A percentile compares a stretch with the other conserved stretches of the same genome.
phyloP scores from a whole-genome alignment of 2,113 vertebrate species.

The Silurus meridionalis region DNA sequence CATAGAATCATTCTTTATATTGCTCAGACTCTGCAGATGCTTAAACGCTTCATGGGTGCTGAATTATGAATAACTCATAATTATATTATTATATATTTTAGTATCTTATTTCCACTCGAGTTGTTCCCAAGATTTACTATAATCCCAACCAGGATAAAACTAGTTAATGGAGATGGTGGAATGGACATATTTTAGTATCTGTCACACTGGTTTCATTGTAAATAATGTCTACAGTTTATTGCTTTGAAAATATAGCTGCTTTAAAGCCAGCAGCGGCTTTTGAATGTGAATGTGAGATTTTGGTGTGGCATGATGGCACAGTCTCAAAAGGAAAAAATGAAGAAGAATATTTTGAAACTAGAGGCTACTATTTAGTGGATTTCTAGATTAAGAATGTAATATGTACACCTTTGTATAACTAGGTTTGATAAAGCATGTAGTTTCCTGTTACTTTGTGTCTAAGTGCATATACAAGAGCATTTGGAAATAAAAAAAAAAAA shows the following conservation, averaged over 20 bases:
- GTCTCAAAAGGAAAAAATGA: not conserved
- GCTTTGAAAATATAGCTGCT: not conserved
- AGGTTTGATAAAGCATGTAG: not conserved
- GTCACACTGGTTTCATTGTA: not conserved
- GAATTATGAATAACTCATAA: not conserved
- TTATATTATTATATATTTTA: not conserved
- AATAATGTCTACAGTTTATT: not conserved
- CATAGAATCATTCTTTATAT: not conserved
- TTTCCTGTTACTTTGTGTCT: not conserved
- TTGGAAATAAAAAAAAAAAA: not conserved
- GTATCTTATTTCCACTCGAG: not conserved
- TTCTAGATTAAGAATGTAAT: not conserved
- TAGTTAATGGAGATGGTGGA: not conserved
- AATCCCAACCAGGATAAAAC: not conserved
- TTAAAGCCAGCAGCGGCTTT: not conserved
- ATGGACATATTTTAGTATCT: constrained; percentile 2
- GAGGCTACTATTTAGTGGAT: not conserved
- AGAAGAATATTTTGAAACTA: not conserved
- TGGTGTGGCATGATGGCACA: not conserved
- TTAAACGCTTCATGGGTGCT: not conserved
- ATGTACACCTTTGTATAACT: not conserved
- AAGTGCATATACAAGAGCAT: not conserved
- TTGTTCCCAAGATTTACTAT: not conserved
- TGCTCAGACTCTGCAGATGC: not conserved
- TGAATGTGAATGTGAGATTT: not conserved